phyloP scores from a whole-genome alignment of 1,140 invertebrate genomes.

The Drosophila lacertosa region DNA sequence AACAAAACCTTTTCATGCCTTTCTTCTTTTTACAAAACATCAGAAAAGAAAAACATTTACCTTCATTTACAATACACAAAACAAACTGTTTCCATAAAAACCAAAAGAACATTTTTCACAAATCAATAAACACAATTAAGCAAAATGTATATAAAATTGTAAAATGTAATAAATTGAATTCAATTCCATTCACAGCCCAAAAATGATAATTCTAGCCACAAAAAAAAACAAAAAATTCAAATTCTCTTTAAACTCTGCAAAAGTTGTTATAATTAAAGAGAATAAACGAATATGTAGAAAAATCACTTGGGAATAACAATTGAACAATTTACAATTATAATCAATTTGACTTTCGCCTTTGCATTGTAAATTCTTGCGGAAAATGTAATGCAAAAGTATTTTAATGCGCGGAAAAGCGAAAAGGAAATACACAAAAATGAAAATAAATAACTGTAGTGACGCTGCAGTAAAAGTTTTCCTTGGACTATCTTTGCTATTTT shows the following conservation, averaged over 20 bases:
- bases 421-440: constrained; percentile 13
- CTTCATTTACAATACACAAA: too few species aligned
- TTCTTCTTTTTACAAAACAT: too few species aligned
- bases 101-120: too few species aligned
- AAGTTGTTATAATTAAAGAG: constrained; percentile 25
- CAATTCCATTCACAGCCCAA: not conserved
- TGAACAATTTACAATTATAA: constrained; percentile 80
- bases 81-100: too few species aligned
- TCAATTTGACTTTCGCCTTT: constrained; percentile 62
- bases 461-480: constrained; percentile 62
- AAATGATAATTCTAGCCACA: not conserved
- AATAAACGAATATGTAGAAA: constrained; percentile 32
- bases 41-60: too few species aligned
- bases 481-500: constrained; percentile 57
- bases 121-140: too few species aligned
- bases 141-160: too few species aligned
- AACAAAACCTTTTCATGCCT: too few species aligned
- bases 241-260: not conserved
- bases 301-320: constrained; percentile 33
- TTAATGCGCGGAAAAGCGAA: constrained; percentile 50
- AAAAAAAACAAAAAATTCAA: not conserved
- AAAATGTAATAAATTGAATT: not conserved
- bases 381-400: constrained; percentile 73
- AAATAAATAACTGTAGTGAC: constrained; percentile 52
- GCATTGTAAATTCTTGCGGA: constrained; percentile 72